phyloP scores from a whole-genome alignment of 2,113 vertebrate genomes.

The Bos javanicus region DNA sequence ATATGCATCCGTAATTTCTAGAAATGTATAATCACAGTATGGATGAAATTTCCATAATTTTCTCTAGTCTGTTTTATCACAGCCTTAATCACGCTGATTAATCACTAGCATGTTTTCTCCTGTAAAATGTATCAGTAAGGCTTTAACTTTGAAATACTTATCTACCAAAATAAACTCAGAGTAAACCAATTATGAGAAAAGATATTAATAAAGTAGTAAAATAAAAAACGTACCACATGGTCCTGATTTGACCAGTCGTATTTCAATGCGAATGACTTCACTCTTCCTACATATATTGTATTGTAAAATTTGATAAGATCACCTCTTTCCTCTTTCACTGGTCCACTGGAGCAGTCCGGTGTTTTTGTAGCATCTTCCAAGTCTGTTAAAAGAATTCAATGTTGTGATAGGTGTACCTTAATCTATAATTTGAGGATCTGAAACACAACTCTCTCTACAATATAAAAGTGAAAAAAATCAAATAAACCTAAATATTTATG shows the following conservation, averaged over 20 bases:
- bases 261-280: conserved; percentile 91
- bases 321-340: conserved; percentile 85
- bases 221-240: conserved; percentile 82
- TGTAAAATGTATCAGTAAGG: background rate
- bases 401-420: conserved; percentile 1
- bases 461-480: background rate
- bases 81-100: conserved; percentile 13
- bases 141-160: conserved; percentile 29
- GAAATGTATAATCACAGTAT: background rate
- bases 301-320: conserved; percentile 99
- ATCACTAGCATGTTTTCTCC: background rate
- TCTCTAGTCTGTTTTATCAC: background rate
- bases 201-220: conserved; percentile 35
- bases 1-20: background rate
- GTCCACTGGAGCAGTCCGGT: conserved; percentile 59
- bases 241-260: conserved; percentile 86
- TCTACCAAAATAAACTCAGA: background rate
- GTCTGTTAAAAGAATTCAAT: conserved; percentile 61
- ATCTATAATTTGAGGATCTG: background rate
- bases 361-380: conserved; percentile 56
- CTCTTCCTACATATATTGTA: conserved; percentile 89
- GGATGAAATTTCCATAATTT: background rate
- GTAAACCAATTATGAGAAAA: background rate
- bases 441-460: background rate
- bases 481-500: background rate